Conservation (phyloP, 2,888 invertebrate genomes). For the Dione juno region DNA sequence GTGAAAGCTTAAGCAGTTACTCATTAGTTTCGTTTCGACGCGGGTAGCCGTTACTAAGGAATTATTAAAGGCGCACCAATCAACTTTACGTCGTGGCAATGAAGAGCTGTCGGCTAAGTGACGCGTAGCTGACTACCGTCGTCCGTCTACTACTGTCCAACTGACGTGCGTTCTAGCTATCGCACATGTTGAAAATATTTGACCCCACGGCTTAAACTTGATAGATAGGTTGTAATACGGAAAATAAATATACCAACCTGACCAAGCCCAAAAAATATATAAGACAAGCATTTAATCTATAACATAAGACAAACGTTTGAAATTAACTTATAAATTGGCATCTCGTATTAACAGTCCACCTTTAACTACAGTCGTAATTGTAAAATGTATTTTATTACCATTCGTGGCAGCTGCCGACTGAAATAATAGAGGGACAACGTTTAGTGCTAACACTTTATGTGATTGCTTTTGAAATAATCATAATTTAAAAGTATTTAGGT, state of each 20-base stretch:
- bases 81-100: slow-evolving; percentile 71
- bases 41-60: slow-evolving; percentile 45
- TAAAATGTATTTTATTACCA: slow-evolving; percentile 29
- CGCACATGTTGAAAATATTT: slow-evolving; percentile 50
- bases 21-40: slow-evolving; percentile 52
- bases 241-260: too few species aligned
- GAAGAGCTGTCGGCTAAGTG: slow-evolving; percentile 71
- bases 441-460: slow-evolving; percentile 26
- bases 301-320: not conserved
- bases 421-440: slow-evolving; percentile 28
- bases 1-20: slow-evolving; percentile 52
- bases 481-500: slow-evolving; percentile 27
- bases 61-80: slow-evolving; percentile 69
- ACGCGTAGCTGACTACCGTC: slow-evolving; percentile 71
- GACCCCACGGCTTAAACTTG: slow-evolving; percentile 47
- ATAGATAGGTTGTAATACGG: not conserved
- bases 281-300: not conserved
- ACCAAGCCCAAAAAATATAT: not conserved
- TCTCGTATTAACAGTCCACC: slow-evolving; percentile 13
- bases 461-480: slow-evolving; percentile 23
- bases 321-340: slow-evolving; percentile 26
- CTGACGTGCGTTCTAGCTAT: slow-evolving; percentile 50
- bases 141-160: slow-evolving; percentile 48
- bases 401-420: slow-evolving; percentile 25
- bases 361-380: slow-evolving; percentile 25